phyloP scores from a whole-genome alignment of 2,888 invertebrate genomes.

The Halictus quadricinctus region DNA sequence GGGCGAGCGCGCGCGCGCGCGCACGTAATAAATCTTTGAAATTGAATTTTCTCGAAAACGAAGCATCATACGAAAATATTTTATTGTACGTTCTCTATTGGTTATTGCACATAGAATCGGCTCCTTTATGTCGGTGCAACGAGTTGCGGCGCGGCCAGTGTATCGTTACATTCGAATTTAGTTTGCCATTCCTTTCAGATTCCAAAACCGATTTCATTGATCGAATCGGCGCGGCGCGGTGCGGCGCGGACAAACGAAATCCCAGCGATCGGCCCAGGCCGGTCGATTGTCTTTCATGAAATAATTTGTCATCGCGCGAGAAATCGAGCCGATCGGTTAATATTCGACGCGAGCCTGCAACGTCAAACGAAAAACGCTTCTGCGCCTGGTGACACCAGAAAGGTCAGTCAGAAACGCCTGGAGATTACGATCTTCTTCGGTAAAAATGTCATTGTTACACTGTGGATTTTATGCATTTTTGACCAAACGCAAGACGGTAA shows the following conservation, averaged over 20 bases:
- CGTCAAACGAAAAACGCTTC: background rate
- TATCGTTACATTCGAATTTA: constrained; percentile 8
- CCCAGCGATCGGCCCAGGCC: background rate
- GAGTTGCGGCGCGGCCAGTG: background rate
- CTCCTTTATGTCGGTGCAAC: background rate
- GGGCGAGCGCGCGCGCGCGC: background rate
- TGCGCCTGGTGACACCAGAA: background rate
- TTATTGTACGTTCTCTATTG: background rate
- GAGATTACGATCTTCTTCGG: background rate
- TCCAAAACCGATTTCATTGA: background rate
- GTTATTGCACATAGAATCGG: background rate
- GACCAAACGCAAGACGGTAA: background rate
- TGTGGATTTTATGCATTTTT: background rate
- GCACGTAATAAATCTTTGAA: background rate
- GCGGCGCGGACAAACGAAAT: background rate
- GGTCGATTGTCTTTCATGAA: background rate
- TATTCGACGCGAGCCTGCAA: background rate
- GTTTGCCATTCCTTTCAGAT: background rate
- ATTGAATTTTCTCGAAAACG: constrained; percentile 6
- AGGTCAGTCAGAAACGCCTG: background rate
- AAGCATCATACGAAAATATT: constrained; percentile 2
- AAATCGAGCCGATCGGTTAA: background rate
- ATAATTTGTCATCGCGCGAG: background rate
- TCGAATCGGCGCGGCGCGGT: too few relatives aligned
- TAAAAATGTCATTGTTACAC: background rate